A percentile compares a stretch with the other conserved stretches of the same genome.
Conservation (phyloP, 92 coral and sea anemone species). For the Epizoanthus rinbou region DNA sequence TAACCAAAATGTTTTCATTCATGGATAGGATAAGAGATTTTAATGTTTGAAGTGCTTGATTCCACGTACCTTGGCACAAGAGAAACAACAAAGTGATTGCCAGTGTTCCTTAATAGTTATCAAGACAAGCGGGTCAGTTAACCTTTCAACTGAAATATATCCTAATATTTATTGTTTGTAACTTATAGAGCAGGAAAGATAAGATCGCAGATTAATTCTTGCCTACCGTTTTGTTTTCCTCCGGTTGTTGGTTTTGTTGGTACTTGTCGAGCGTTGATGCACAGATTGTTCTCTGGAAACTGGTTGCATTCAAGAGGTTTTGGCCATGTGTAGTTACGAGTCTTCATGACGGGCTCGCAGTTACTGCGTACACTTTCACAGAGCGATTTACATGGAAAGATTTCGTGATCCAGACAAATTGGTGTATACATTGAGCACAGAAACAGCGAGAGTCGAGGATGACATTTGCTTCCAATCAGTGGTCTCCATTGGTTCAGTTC, state of each 20-base stretch:
- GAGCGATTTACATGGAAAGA: slow-evolving; percentile 72
- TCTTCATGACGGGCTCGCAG: slow-evolving; percentile 78
- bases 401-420: slow-evolving; percentile 62
- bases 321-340: slow-evolving; percentile 71
- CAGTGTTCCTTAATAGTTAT: too few species aligned
- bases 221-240: too few species aligned
- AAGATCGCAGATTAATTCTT: neutral
- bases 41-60: neutral
- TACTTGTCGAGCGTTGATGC: slow-evolving; percentile 38
- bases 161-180: neutral
- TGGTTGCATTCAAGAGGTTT: slow-evolving; percentile 53
- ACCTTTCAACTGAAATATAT: neutral
- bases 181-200: neutral
- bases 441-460: slow-evolving; percentile 51
- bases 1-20: neutral
- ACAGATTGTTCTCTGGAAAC: slow-evolving; percentile 58
- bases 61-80: neutral
- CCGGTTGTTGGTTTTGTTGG: slow-evolving; percentile 20
- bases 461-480: slow-evolving; percentile 53
- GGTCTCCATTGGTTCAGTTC: slow-evolving; percentile 57
- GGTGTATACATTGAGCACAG: slow-evolving; percentile 89
- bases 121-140: neutral
- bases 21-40: neutral
- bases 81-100: neutral
- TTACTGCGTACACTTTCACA: slow-evolving; percentile 55